Evolutionary conservation across 1,140 invertebrate species (phyloP).

Genomic region (Helicoverpa zea): DNA sequence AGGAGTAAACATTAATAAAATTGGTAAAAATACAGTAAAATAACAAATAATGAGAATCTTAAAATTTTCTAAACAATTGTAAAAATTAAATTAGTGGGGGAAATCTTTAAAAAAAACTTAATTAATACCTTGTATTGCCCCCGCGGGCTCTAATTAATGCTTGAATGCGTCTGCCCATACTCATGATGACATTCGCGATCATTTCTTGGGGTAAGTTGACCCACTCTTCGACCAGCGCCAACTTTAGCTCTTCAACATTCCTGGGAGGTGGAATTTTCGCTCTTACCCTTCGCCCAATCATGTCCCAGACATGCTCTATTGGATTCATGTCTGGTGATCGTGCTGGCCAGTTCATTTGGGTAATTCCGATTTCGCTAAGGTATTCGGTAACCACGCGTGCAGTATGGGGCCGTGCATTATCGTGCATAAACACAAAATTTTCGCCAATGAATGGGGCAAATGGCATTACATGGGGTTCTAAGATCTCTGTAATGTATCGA

Average conservation of each 20-base stretch:
- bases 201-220: constrained; percentile 1
- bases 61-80: no score
- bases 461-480: neutral
- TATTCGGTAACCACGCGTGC: neutral
- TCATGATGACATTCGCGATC: neutral
- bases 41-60: no score
- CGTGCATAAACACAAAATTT: neutral
- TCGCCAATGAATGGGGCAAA: constrained; percentile 8
- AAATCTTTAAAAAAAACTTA: neutral
- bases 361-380: neutral
- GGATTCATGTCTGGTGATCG: no score
- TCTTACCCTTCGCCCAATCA: no score
- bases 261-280: no score
- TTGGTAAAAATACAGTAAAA: no score
- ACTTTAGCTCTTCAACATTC: no score
- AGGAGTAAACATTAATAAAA: no score
- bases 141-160: neutral
- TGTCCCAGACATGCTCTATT: no score
- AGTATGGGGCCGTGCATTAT: neutral
- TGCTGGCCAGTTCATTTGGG: neutral
- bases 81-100: no score
- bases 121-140: neutral
- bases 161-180: neutral
- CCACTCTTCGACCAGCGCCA: neutral
- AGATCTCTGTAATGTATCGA: neutral